These are phyloP conservation scores for Falcunculus frontatus DNA, from an alignment of 2,113 vertebrate genomes.

Conservation along the genomic window DNA sequence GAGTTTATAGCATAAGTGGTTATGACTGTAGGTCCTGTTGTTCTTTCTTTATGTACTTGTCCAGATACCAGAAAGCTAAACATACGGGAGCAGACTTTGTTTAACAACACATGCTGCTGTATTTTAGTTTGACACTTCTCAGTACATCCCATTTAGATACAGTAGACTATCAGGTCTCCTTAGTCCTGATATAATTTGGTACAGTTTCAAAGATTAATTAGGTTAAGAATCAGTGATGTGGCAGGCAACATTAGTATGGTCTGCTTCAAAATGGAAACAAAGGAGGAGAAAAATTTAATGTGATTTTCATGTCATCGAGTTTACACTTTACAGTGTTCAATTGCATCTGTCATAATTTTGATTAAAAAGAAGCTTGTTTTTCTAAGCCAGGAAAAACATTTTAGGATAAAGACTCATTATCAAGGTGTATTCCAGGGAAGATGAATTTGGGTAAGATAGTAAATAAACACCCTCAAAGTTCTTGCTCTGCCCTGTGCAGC, in stretches of 20 bases:
- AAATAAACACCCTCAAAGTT: neutral
- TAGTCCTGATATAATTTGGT: neutral
- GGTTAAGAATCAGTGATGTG: neutral
- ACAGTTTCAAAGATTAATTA: slow-evolving; percentile 8
- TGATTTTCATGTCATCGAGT: neutral
- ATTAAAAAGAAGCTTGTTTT: neutral
- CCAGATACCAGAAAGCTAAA: neutral
- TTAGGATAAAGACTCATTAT: neutral
- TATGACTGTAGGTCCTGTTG: neutral
- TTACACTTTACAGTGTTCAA: neutral
- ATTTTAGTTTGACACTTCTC: neutral
- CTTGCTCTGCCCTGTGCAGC: neutral
- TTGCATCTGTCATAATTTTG: neutral
- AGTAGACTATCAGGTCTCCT: neutral
- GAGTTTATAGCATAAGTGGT: neutral
- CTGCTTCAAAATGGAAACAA: neutral
- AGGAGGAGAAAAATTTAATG: neutral
- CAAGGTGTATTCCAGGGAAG: neutral
- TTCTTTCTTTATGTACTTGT: neutral
- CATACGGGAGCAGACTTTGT: neutral
- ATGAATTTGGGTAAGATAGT: neutral
- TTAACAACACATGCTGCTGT: neutral
- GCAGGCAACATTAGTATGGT: neutral
- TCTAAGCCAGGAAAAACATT: neutral
- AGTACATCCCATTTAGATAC: neutral